Evolutionary conservation across 2,113 vertebrate species (phyloP), one percentile per base, ranked within the genome.

Genomic region (Suncus etruscus): DNA sequence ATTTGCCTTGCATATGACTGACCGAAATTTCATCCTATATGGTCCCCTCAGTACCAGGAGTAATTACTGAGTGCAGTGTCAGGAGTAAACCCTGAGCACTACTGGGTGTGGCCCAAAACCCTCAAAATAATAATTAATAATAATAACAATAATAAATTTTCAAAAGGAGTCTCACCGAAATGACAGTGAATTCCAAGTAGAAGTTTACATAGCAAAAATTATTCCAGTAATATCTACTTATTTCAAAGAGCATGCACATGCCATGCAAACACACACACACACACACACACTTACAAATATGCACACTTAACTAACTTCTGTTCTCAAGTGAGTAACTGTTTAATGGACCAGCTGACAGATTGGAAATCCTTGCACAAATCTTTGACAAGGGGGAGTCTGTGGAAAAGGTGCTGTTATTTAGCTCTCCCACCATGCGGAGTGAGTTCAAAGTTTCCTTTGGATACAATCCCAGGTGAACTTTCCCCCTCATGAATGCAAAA

Each of bases 391-490:
- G 96, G 91, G 97, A 97, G 95, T 96, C 94, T 97, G 97, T 97
- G 96, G 97, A 94, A 63, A 97, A 76, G 93, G 90, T 91, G 95
- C 95, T 97, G 94, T 96, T 97, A 90, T 95, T 97, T 86, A 85
- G 95, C 95, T 94, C 89, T 97, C 96, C 97, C 97, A 97, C 97
- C 97, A 95, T 96, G 92, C 93, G 95, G 96, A 97, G 94, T 66
- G 92, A 98, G 96, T 94, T 95, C 97, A 97, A 97, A 97, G 96
- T 98, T 98, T 97, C 97, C 95, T 81, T 98, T 98, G 97, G 97
- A 98, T 95, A 63, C 81, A 70, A 97, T 98, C 97, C 97, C 97
- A 97, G 94, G 96, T 97, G 97, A 97, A 96, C 96, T 97, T 97
- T 96, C 95, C 97, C 96, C 85, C 96, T 97, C 96, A 76, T 83